Percentiles rank a stretch among this genome's conserved stretches.
phyloP scores from a whole-genome alignment of 2,888 invertebrate species.

The Scaptomyza polygonia region DNA sequence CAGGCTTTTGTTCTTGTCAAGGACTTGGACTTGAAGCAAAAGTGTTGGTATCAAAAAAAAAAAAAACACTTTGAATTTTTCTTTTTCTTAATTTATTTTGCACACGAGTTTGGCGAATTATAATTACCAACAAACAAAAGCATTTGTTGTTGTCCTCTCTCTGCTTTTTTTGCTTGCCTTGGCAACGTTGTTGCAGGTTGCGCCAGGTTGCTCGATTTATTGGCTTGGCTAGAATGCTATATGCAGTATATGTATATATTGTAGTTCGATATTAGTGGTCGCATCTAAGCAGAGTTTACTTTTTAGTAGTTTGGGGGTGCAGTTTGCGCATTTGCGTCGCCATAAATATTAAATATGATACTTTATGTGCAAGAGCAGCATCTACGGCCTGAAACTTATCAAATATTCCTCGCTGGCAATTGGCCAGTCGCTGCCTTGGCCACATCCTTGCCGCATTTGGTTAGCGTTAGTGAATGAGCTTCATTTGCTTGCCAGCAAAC shows the following conservation, averaged over 20 bases:
- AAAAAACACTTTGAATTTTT: conserved; percentile 70
- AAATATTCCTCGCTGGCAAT: conserved; percentile 78
- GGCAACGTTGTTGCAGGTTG: conserved; percentile 36
- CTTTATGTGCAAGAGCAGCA: conserved; percentile 62
- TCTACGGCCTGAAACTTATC: conserved; percentile 67
- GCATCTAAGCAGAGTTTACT: conserved; percentile 38
- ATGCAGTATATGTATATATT: conserved; percentile 13
- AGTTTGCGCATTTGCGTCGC: conserved; percentile 61
- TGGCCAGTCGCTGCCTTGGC: conserved; percentile 75
- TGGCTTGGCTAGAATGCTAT: conserved; percentile 56
- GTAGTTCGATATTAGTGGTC: conserved; percentile 73
- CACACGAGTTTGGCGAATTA: conserved; percentile 69
- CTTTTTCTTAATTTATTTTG: conserved; percentile 81
- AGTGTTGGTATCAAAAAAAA: no score
- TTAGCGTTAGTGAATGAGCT: conserved; percentile 76
- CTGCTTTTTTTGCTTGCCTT: conserved; percentile 28
- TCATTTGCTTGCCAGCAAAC: conserved; percentile 71
- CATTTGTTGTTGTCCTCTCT: conserved; percentile 21
- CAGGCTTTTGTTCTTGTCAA: conserved; percentile 35
- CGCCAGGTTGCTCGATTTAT: conserved; percentile 72
- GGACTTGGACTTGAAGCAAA: conserved; percentile 52
- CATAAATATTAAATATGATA: conserved; percentile 83
- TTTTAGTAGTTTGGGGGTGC: conserved; percentile 29
- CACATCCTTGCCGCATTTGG: conserved; percentile 74
- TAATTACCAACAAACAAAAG: conserved; percentile 69